Evolutionary conservation across 2,113 vertebrate genomes (phyloP).

Genomic region (Oreochromis tanganicae): DNA sequence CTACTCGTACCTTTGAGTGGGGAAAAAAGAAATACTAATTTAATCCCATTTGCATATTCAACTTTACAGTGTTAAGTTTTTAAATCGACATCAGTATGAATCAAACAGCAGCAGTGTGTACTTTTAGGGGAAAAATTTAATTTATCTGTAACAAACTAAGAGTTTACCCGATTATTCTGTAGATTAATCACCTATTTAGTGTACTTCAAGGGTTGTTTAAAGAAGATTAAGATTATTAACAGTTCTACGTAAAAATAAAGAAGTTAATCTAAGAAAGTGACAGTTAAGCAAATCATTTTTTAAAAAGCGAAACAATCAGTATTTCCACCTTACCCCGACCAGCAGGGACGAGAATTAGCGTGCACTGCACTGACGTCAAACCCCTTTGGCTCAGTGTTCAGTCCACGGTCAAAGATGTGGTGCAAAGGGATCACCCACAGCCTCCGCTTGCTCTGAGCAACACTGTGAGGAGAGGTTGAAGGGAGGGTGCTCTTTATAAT

Average conservation of each 20-base stretch:
- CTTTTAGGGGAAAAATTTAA: not conserved
- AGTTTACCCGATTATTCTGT: not conserved
- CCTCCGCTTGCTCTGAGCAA: constrained; percentile 31
- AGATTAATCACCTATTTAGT: not conserved
- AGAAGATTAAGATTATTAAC: not conserved
- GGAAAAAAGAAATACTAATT: not conserved
- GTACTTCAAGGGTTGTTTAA: not conserved
- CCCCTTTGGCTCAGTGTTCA: constrained; percentile 23
- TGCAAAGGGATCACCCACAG: constrained; percentile 13
- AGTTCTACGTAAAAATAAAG: not conserved
- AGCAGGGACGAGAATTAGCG: constrained; percentile 77
- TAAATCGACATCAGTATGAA: not conserved
- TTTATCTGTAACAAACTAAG: not conserved
- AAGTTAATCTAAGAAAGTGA: not conserved
- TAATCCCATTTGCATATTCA: not conserved
- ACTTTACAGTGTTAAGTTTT: not conserved
- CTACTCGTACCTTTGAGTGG: constrained; percentile 72
- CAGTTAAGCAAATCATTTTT: not conserved
- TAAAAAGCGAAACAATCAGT: not conserved
- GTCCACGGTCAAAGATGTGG: constrained; percentile 2
- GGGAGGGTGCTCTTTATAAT: constrained; percentile 70
- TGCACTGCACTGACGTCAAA: constrained; percentile 37
- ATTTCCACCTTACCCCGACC: constrained; percentile 73
- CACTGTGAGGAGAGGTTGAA: constrained; percentile 19
- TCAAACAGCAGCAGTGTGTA: not conserved